These are phyloP conservation scores for Neofelis nebulosa DNA, from an alignment of 2,113 vertebrate species.

Conservation along the genomic window DNA sequence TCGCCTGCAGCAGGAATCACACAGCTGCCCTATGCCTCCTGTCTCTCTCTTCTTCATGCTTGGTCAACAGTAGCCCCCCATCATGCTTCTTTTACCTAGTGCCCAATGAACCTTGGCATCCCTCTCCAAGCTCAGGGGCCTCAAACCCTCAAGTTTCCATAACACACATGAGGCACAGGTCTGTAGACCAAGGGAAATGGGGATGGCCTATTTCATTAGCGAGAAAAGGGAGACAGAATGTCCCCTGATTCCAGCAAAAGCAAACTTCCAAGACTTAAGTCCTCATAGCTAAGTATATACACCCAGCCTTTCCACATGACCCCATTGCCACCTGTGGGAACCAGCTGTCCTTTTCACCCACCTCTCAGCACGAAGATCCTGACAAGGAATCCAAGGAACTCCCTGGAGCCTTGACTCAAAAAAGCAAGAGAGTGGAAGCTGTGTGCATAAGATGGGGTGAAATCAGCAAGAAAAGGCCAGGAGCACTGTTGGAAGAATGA, in stretches of 20 bases:
- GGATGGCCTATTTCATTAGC: not conserved
- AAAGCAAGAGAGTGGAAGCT: not conserved
- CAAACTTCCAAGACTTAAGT: not conserved
- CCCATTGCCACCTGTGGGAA: not conserved
- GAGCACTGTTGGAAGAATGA: not conserved
- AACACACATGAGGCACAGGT: not conserved
- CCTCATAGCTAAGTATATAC: not conserved
- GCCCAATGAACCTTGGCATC: not conserved
- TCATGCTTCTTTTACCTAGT: not conserved
- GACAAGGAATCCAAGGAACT: not conserved
- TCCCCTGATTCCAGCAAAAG: not conserved
- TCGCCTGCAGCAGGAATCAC: not conserved
- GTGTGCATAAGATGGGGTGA: no score
- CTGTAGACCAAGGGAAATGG: not conserved
- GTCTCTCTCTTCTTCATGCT: not conserved
- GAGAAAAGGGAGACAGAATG: not conserved
- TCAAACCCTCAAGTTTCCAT: not conserved
- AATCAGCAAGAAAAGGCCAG: not conserved
- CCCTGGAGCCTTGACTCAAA: not conserved
- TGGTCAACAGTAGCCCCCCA: not conserved
- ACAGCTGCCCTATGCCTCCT: not conserved
- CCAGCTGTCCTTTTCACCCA: not conserved
- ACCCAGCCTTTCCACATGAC: not conserved
- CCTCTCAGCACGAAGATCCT: not conserved
- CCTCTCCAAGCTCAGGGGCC: not conserved